phyloP scores from a whole-genome alignment of 2,113 vertebrate genomes.

The Ciconia boyciana region DNA sequence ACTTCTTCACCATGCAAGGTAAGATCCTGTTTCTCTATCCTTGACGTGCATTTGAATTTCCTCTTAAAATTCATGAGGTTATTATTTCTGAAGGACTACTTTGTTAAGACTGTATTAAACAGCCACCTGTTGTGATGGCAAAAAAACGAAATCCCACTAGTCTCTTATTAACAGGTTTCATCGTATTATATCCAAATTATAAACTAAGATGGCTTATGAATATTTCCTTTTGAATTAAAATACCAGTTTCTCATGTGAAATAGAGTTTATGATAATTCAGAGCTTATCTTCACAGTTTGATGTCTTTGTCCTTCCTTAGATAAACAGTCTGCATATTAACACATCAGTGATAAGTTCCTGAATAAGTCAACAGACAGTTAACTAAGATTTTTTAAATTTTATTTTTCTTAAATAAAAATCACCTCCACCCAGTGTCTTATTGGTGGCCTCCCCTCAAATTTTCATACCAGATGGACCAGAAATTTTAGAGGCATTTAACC shows the following conservation, averaged over 20 bases:
- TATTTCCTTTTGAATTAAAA: constrained; percentile 48
- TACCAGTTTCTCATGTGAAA: neutral
- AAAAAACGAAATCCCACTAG: neutral
- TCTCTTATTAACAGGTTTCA: neutral
- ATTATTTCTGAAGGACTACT: neutral
- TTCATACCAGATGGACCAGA: neutral
- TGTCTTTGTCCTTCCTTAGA: constrained; percentile 29
- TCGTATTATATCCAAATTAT: neutral
- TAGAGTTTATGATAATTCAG: constrained; percentile 21
- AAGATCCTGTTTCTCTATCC: neutral
- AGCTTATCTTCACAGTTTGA: constrained; percentile 46
- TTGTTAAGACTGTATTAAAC: neutral
- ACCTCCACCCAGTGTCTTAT: neutral
- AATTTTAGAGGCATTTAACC: neutral
- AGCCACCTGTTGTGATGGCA: neutral
- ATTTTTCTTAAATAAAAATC: neutral
- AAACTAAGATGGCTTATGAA: constrained; percentile 9
- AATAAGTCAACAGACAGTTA: too few relatives aligned
- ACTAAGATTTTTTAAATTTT: neutral
- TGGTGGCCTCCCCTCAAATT: neutral
- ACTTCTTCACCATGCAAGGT: neutral
- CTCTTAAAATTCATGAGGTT: neutral
- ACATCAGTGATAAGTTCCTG: neutral
- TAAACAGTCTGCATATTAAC: neutral
- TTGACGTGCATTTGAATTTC: neutral